Evolutionary conservation across 2,797 vertebrate species (phyloP), one percentile per base, ranked within the genome.

Genomic region (Paedocypris micromegethes): DNA sequence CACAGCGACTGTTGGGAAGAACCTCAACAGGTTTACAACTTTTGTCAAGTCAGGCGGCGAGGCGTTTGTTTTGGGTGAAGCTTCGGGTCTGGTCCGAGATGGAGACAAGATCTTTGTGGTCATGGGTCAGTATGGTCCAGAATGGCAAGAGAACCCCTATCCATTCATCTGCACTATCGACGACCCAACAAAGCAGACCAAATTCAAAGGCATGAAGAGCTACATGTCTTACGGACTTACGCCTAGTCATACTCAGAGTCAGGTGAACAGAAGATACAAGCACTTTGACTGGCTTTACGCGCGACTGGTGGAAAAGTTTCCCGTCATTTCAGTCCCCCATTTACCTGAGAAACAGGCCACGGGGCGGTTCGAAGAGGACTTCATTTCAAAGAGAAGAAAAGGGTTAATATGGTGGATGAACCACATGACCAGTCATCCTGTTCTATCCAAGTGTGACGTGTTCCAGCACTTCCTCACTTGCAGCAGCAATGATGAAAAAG

Each of bases 151-250:
- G 75, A 92, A 93, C 71, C 93, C 94, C 0, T 91, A 93, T 70
- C 92, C 94, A 0, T 97, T 97, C 84, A 86, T 86, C 2, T 98
- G 96, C 81, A 91, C 91, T 80, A 93, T 98, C 0, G 95, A 98
- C 5, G 96, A 98, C 78, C 96, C 96, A 64, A 98, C 94, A 74
- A 98, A 94, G 80, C 96, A 97, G 90, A 97, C 96, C 73, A 98
- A 98, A 86, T 98, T 98, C 83, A 98, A 98, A 80, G 96, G 96
- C 72, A 98, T 98, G 93, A 98, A 98, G 87, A 98, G 94, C 72
- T 98, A 96, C 86, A 98, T 98, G n/a, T 94, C 95, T 2, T 98
- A 98, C 65, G 94, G 94, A 68, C 84, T 98, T 66, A 93, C 93
- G 39, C 91, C 96, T 2, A 93, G 90, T 7, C 93, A 96, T 86